Evolutionary conservation across 2,797 vertebrate species (phyloP).

Genomic region (Liasis olivaceus): DNA sequence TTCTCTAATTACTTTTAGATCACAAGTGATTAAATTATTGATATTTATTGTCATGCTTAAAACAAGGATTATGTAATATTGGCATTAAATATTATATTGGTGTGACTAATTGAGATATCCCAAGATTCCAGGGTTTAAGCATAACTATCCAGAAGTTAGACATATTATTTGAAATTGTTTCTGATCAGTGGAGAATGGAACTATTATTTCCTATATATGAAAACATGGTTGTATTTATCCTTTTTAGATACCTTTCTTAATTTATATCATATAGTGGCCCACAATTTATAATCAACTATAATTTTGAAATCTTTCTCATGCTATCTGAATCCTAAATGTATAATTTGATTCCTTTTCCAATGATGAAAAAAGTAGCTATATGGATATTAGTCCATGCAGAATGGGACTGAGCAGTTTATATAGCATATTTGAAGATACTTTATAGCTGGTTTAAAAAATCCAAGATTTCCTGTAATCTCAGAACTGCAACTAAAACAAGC

Average conservation of each 20-base stretch:
- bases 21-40: neutral
- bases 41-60: neutral
- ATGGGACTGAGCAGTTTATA: neutral
- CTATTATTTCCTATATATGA: neutral
- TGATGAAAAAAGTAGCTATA: neutral
- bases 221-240: neutral
- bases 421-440: neutral
- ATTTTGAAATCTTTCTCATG: neutral
- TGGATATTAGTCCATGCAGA: neutral
- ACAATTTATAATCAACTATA: neutral
- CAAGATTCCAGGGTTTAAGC: neutral
- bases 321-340: neutral
- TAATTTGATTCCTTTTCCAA: neutral
- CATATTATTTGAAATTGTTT: neutral
- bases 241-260: neutral
- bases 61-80: neutral
- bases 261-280: neutral
- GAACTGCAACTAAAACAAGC: no score
- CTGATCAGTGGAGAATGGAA: neutral
- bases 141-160: neutral
- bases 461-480: no score
- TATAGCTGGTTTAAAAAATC: neutral
- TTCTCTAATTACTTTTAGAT: neutral
- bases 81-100: neutral
- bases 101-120: neutral